Percentiles rank a stretch among this genome's conserved stretches.
phyloP scores from a whole-genome alignment of 2,797 vertebrate genomes.

The Sphenodon punctatus region DNA sequence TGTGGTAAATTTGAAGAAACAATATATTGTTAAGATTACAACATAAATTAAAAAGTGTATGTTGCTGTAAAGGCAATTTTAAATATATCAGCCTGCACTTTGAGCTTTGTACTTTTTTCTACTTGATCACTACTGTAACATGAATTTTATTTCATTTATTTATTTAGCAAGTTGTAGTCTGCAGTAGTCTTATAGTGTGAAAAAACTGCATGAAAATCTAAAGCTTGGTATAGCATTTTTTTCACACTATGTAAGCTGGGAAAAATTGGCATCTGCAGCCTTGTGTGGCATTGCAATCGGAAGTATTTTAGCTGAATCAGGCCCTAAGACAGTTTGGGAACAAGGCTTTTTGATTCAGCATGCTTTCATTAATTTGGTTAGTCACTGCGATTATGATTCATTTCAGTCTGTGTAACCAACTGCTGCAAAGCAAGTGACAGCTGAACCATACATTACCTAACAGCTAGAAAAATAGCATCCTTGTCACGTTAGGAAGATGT shows the following conservation, averaged over 20 bases:
- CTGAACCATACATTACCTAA: conserved; percentile 46
- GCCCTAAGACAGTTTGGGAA: conserved; percentile 24
- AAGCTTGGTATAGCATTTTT: background rate
- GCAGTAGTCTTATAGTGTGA: background rate
- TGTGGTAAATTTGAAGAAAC: background rate
- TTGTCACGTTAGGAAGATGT: conserved; percentile 4
- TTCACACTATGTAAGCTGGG: background rate
- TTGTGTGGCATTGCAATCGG: background rate
- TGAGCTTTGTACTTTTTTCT: too few species aligned
- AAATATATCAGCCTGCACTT: too few species aligned
- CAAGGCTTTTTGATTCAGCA: conserved; percentile 31
- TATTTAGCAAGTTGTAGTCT: too few species aligned
- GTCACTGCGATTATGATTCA: conserved; percentile 41
- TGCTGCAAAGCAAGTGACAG: conserved; percentile 46
- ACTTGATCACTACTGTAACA: too few species aligned
- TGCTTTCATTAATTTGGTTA: conserved; percentile 51
- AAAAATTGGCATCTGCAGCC: background rate
- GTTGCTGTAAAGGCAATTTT: too few species aligned
- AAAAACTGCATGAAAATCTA: background rate
- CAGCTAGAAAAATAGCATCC: conserved; percentile 35
- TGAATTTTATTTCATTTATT: too few species aligned
- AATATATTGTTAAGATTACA: background rate
- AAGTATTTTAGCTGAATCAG: conserved; percentile 48
- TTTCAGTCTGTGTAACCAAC: conserved; percentile 29
- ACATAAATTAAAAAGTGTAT: background rate